phyloP scores from a whole-genome alignment of 1,140 invertebrate genomes.

The Drosophila kepulauana region DNA sequence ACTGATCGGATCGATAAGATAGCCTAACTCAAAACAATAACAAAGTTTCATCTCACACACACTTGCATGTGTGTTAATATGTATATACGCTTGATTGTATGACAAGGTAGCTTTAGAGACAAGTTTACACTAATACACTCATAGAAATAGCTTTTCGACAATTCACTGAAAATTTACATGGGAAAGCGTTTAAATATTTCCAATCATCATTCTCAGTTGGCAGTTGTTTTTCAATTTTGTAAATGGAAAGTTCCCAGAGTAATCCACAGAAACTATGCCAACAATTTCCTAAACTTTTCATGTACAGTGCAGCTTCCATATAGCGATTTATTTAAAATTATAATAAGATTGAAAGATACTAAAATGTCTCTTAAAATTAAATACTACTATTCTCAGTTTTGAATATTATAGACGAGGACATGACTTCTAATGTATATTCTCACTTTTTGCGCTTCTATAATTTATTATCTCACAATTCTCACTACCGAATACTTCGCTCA shows the following conservation, averaged over 20 bases:
- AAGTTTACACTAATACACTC: background rate
- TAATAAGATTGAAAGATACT: background rate
- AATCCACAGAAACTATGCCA: background rate
- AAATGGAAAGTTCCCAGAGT: background rate
- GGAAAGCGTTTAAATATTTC: background rate
- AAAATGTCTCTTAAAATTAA: background rate
- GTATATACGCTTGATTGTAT: too few relatives aligned
- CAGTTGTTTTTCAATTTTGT: background rate
- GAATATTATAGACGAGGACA: too few relatives aligned
- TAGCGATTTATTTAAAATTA: background rate
- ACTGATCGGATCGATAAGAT: constrained; percentile 44
- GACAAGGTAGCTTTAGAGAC: background rate
- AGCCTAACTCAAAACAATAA: constrained; percentile 18
- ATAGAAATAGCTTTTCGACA: background rate
- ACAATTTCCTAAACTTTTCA: background rate
- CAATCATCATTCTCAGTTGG: background rate
- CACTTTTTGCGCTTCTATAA: too few relatives aligned
- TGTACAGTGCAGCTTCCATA: background rate
- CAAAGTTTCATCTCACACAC: background rate
- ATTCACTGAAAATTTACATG: background rate
- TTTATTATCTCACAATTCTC: too few relatives aligned
- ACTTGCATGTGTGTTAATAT: background rate
- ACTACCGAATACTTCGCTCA: too few relatives aligned
- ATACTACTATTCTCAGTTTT: too few relatives aligned
- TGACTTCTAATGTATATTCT: too few relatives aligned